Evolutionary conservation across 2,888 invertebrate species (phyloP), one percentile per base, ranked within the genome.

Genomic region (Lasioglossum malachurum): DNA sequence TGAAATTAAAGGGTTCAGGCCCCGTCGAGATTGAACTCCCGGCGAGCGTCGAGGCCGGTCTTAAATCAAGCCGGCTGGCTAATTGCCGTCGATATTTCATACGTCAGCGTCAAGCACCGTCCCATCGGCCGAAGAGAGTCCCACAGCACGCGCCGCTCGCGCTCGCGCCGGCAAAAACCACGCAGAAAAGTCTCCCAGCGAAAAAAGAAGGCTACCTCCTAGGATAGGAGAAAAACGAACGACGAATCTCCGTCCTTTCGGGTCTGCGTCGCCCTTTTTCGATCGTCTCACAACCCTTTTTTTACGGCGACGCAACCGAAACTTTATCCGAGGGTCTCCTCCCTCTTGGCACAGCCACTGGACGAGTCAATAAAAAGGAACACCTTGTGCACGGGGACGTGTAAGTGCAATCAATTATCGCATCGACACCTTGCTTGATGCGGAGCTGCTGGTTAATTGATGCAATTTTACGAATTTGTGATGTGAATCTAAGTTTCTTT

Each of bases 31-130:
- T 83, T 64, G 80, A 81, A 87, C 80, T 80, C 46, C 80, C 67
- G 78, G 83, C 79, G 75, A 38, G 69, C 67, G 80, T 88, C 79
- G 80, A 78, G 78, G 86, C 88, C 73, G 87, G 76, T 83, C 83
- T 85, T 91, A 90, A 90, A 91, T 90, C 90, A 89, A 87, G 75
- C 82, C 83, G 27, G 67, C 75, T 77, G 83, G 85, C 87, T 91
- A 91, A 91, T 90, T 89, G 88, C 89, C 83, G 57, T 60, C 88
- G 87, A 90, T 91, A 88, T 84, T 84, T 91, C 81, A 87, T 88
- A 89, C 80, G 38, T 80, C 84, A 77, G 71, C 41, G 81, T 41
- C 35, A 46, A 19, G 72, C 71, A 67, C 44, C 38, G 69, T 69
- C 69, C 38, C 69, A 35, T 69, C 69, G 38, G 23, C 0, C 69